Base-by-base conservation (phyloP, 2,113 vertebrate species). In the Strigops habroptila region DNA sequence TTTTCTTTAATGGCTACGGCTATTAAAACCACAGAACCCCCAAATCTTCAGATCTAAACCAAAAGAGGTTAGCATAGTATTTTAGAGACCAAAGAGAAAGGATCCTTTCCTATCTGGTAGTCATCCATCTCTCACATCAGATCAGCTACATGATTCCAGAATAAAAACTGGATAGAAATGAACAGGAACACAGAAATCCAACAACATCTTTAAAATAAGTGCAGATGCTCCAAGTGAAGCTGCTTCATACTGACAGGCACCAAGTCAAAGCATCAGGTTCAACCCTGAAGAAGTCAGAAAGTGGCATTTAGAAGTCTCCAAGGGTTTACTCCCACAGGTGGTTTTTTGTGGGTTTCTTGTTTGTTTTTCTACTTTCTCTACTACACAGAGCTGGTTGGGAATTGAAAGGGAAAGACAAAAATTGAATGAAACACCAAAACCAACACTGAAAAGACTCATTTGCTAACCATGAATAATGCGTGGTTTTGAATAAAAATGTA, bases 181-280 rank as follows among this genome's bases (percentile, higher is more conserved):
- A 48, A 63, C 0, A 0, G 7, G 68, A 67, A 62, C 14, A 12
- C 1, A 5, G 7, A 81, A 88, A 73, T 12, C 12, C 16, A 62
- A 21, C 1, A 10, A 43, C 13, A 73, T 9, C 23, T 55, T 30
- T 60, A 44, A 51, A 53, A 8, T 9, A 73, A 43, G 3, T 11
- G 21, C 79, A 41, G 31, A 51, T 43, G 27, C 8, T 75, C n/a
- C 37, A 33, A 52, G 4, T 14, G 21, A 85, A 46, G 25, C 51
- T 48, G 30, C 8, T 71, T 37, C 37, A n/a, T 52, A 49, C 13
- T 15, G 39, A 25, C 9, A 46, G 35, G 27, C 8, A 51, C 64
- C 18, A 74, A 4, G 5, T 18, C 30, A 87, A 51, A 71, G 22
- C 41, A 83, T 15, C 30, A 46, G 48, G 55, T 35, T 53, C 17